These are phyloP conservation scores for Aphelocoma californica DNA, from an alignment of 2,797 vertebrate species.

Conservation along the genomic window DNA sequence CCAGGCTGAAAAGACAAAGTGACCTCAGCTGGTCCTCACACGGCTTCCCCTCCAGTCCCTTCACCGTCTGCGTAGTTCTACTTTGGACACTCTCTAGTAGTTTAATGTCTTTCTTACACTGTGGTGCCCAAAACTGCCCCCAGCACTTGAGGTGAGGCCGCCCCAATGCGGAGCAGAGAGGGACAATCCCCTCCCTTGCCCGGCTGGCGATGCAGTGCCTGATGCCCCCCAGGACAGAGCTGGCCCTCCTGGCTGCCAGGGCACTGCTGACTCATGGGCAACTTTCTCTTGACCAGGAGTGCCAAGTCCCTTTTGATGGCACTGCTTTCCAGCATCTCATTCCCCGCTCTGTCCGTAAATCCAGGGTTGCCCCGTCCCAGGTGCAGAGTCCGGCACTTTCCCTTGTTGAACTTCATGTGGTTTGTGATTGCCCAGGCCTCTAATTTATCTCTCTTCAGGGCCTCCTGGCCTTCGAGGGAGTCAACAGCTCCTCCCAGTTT, in stretches of 20 bases:
- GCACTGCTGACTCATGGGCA: background rate
- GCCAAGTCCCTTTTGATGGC: background rate
- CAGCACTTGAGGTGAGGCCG: fast-evolving
- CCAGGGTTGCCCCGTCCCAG: background rate
- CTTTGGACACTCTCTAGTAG: background rate
- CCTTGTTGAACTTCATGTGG: background rate
- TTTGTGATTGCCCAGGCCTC: background rate
- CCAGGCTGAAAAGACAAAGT: background rate
- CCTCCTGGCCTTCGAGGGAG: fast-evolving
- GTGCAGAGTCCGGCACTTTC: background rate
- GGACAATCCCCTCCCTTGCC: background rate
- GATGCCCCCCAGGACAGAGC: fast-evolving
- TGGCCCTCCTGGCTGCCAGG: background rate
- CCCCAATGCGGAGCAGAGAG: fast-evolving
- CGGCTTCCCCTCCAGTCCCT: fast-evolving
- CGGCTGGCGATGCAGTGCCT: fast-evolving
- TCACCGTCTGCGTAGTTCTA: background rate
- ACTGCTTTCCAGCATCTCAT: background rate
- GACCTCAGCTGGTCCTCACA: background rate
- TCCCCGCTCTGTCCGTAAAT: fast-evolving
- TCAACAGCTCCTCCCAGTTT: background rate
- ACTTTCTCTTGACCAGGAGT: fast-evolving
- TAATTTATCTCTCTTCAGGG: background rate
- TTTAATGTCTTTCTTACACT: background rate
- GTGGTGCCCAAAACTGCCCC: fast-evolving